Base-by-base conservation (phyloP, 2,888 invertebrate genomes). In the Drosophila monieri region DNA sequence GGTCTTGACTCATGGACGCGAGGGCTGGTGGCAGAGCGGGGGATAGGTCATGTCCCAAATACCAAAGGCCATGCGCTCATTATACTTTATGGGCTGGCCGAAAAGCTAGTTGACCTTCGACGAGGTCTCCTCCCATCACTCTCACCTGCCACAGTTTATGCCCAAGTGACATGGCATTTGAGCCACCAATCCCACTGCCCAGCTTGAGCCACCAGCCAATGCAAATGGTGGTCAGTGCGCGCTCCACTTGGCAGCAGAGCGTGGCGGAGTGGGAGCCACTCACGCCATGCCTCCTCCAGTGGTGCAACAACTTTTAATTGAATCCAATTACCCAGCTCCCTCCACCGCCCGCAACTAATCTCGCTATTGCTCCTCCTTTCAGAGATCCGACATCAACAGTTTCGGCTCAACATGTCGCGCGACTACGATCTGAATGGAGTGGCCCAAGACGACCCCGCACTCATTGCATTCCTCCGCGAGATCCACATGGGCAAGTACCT, bases 371-470 rank as follows among this genome's bases (percentile, higher is more conserved):
- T 27, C 15, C 15, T 27, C 15, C 15, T 65, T 73, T 15, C 89
- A 95, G 95, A 95, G 6, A 92, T 95, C 77, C 94, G 94, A 68
- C 95, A 95, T 69, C 95, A 95, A 89, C 96, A 96, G 90, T 96
- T 96, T 91, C 94, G 95, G 37, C 93, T 95, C 75, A 96, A 96
- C 92, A 95, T 96, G 95, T 95, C 95, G 51, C 94, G 94, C 74
- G 96, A 96, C 90, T 94, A 95, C 90, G 95, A 96, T 89, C 92
- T 96, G 77, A 93, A 94, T 32, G 93, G 94, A 86, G 95, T 96
- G 69, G 93, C 94, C 12, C 96, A 96, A 92, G 95, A 95, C 89
- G 95, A 96, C 81, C 94, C 95, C 1, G 93, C 94, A 80, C 93
- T 96, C 69, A 94, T 96, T 74, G 94, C 94, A 59, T 96, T 95